Conservation (phyloP, 1,140 invertebrate species). For the Limonius californicus region DNA sequence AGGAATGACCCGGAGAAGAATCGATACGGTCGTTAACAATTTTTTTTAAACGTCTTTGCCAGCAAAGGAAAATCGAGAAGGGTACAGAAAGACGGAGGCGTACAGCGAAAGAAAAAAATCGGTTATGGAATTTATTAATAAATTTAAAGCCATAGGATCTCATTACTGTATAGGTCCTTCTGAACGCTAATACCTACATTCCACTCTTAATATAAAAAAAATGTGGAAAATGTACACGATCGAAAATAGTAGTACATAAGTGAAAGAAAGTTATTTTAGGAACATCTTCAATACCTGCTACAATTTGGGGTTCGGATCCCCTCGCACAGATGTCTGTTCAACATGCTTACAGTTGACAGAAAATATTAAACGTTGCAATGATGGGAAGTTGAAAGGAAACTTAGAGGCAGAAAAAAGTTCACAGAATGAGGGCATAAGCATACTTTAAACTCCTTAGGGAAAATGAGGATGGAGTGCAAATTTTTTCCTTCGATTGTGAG, state of each 20-base stretch:
- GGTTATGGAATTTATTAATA: slow-evolving; percentile 2
- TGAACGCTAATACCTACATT: neutral
- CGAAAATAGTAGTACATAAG: neutral
- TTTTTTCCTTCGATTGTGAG: slow-evolving; percentile 45
- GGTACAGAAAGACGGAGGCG: neutral
- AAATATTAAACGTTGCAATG: neutral
- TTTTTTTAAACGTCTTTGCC: too few species aligned
- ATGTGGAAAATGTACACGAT: neutral
- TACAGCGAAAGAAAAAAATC: slow-evolving; percentile 1
- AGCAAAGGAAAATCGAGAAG: too few species aligned
- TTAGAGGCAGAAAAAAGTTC: slow-evolving; percentile 12
- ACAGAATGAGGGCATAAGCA: slow-evolving; percentile 36
- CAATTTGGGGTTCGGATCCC: neutral
- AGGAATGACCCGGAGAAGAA: too few species aligned
- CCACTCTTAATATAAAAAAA: neutral
- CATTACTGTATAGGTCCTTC: neutral
- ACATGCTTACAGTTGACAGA: neutral
- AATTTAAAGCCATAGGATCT: slow-evolving; percentile 2
- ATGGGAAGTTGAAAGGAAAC: neutral
- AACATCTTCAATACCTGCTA: neutral
- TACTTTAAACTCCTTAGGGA: slow-evolving; percentile 37
- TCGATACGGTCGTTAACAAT: too few species aligned
- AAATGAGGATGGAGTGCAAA: slow-evolving; percentile 27
- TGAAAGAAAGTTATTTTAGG: neutral
- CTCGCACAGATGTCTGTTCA: neutral